Percentiles rank a stretch among this genome's conserved stretches.
Conservation (phyloP, 2,797 vertebrate genomes). For the Pogoniulus pusillus region DNA sequence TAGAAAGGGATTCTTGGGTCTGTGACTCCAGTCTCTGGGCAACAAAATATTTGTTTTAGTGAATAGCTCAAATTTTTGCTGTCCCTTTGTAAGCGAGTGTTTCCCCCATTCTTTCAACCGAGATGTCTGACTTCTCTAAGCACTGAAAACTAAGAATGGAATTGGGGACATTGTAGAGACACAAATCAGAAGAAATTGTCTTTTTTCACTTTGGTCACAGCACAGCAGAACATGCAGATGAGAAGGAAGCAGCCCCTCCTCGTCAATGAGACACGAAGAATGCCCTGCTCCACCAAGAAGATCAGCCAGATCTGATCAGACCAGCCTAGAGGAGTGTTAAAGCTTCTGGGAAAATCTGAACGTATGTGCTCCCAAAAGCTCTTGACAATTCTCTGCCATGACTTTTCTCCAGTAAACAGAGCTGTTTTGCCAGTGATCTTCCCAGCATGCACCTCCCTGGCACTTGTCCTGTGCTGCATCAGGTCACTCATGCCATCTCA, state of each 20-base stretch:
- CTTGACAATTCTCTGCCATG: background rate
- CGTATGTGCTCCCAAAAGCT: background rate
- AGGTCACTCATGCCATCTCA: background rate
- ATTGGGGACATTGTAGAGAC: background rate
- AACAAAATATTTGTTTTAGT: background rate
- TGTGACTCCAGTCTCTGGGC: background rate
- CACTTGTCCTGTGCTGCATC: background rate
- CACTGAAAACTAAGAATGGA: background rate
- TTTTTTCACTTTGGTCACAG: background rate
- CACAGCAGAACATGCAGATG: accelerated
- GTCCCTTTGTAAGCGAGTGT: background rate
- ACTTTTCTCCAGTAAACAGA: background rate
- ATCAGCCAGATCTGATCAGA: background rate
- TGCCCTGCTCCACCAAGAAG: background rate
- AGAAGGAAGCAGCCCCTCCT: background rate
- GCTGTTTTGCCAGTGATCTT: background rate
- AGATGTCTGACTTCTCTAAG: background rate
- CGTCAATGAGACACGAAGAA: accelerated
- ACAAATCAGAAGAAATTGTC: background rate
- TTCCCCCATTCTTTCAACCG: background rate
- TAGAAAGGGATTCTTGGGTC: background rate
- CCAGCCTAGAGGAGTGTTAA: background rate
- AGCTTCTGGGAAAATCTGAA: background rate
- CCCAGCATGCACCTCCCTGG: background rate
- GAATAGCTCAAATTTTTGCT: background rate